Base-by-base conservation (phyloP, 2,888 invertebrate species). In the Hecatera dysodea region DNA sequence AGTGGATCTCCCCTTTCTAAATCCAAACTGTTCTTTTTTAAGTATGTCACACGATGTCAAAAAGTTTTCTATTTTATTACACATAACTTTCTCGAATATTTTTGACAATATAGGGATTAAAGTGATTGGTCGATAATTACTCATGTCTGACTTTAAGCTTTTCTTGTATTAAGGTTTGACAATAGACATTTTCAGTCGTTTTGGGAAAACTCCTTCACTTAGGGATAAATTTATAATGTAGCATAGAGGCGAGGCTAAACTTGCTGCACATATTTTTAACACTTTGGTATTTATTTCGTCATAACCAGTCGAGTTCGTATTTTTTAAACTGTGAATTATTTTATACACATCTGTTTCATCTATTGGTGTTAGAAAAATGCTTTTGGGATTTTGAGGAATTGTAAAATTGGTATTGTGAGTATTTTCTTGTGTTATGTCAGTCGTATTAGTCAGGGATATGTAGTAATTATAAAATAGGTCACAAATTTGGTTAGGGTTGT, bases 401-500 rank as follows among this genome's bases (percentile, higher is more conserved):
- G n/a, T n/a, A n/a, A n/a, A n/a, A n/a, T n/a, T n/a, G n/a, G n/a
- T n/a, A n/a, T n/a, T n/a, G n/a, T n/a, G 15, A 4, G 48, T 24
- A 22, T 65, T 48, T 36, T 57, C 3, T 22, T 6, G 53, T 55
- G 11, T n/a, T 7, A 46, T 44, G 44, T 44, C 19, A n/a, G 15
- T 57, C 22, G 65, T 66, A 19, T 66, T 57, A 6, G 66, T 59
- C 42, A 19, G 42, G 42, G 66, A 42, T 42, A 59, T 59, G 8
- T 67, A 46, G n/a, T 46, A 46, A 1, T 46, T n/a, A n/a, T 46
- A 59, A 39, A 66, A 66, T 66, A 59, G 4, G 42, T 67, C 52
- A 52, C 66, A 67, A 12, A 67, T 67, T 11, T 59, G n/a, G n/a
- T 59, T 42, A 19, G 66, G 59, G 39, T 59, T 52, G 39, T 66